Conservation (phyloP, 2,797 vertebrate genomes). For the Tangara arthus region DNA sequence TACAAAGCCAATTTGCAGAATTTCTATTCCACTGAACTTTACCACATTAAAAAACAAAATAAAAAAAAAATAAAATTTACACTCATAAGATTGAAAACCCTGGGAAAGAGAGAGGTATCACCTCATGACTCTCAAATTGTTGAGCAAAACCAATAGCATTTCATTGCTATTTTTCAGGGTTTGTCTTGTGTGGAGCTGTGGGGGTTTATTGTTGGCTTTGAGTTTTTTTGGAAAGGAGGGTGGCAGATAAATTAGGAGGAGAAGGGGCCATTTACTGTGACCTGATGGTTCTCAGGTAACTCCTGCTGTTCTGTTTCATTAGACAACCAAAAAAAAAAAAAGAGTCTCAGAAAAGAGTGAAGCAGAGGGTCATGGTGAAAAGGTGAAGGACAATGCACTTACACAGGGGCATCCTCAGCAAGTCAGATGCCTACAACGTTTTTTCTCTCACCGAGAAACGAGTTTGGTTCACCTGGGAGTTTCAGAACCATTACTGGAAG, state of each 20-base stretch:
- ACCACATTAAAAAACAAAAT: not conserved
- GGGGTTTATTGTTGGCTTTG: not conserved
- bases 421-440: slow-evolving; percentile 9
- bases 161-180: not conserved
- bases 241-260: not conserved
- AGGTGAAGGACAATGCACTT: not conserved
- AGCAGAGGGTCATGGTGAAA: slow-evolving; percentile 12
- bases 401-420: slow-evolving; percentile 25
- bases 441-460: slow-evolving; percentile 48
- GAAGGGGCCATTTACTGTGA: not conserved
- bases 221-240: not conserved
- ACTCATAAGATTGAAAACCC: not conserved
- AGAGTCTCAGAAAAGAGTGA: not conserved
- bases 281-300: not conserved
- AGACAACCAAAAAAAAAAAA: not conserved
- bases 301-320: not conserved
- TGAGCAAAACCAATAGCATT: not conserved
- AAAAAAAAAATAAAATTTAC: not conserved
- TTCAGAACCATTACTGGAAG: slow-evolving; percentile 66
- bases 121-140: not conserved
- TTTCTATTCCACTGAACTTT: slow-evolving; percentile 20
- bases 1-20: slow-evolving; percentile 14
- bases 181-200: not conserved
- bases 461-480: slow-evolving; percentile 22
- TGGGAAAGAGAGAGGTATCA: not conserved